Percentiles rank a stretch among this genome's conserved stretches.
Conservation (phyloP, 2,113 vertebrate species). For the Oryzias celebensis region DNA sequence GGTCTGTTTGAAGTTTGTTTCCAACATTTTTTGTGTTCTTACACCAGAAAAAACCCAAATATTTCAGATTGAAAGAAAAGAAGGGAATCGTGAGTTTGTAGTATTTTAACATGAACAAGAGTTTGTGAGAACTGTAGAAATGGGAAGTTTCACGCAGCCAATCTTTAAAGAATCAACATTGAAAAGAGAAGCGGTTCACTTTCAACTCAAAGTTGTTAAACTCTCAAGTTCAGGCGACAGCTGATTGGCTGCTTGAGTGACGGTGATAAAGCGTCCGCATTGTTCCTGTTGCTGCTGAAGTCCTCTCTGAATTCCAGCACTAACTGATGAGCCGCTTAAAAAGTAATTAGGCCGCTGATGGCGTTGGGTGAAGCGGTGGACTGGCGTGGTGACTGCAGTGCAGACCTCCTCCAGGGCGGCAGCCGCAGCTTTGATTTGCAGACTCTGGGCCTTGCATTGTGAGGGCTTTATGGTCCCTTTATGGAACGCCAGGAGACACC, state of each 20-base stretch:
- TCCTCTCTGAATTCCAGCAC: slow-evolving; percentile 40
- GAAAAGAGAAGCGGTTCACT: neutral
- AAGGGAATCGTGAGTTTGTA: too few species aligned
- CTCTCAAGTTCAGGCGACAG: slow-evolving; percentile 30
- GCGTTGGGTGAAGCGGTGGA: slow-evolving; percentile 32
- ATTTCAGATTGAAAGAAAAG: too few species aligned
- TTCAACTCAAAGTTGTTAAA: slow-evolving; percentile 27
- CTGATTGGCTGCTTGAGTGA: slow-evolving; percentile 10
- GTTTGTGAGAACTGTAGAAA: too few species aligned
- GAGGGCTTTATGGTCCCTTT: slow-evolving; percentile 71
- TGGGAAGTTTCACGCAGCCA: neutral
- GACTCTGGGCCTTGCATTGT: slow-evolving; percentile 65
- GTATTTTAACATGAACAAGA: too few species aligned
- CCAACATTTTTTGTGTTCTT: too few species aligned
- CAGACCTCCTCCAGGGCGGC: slow-evolving; percentile 54
- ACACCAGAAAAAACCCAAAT: too few species aligned
- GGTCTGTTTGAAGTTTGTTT: too few species aligned
- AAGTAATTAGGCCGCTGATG: slow-evolving; percentile 66
- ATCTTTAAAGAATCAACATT: neutral
- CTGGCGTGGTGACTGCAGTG: slow-evolving; percentile 49
- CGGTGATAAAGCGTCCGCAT: slow-evolving; percentile 30
- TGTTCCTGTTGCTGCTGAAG: slow-evolving; percentile 23
- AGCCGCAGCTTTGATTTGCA: slow-evolving; percentile 64
- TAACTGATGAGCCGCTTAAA: slow-evolving; percentile 73
- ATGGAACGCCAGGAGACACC: slow-evolving; percentile 73